Percentiles rank a stretch among this genome's conserved stretches.
Evolutionary conservation across 2,797 vertebrate species (phyloP).

Genomic region (Sphaeramia orbicularis): DNA sequence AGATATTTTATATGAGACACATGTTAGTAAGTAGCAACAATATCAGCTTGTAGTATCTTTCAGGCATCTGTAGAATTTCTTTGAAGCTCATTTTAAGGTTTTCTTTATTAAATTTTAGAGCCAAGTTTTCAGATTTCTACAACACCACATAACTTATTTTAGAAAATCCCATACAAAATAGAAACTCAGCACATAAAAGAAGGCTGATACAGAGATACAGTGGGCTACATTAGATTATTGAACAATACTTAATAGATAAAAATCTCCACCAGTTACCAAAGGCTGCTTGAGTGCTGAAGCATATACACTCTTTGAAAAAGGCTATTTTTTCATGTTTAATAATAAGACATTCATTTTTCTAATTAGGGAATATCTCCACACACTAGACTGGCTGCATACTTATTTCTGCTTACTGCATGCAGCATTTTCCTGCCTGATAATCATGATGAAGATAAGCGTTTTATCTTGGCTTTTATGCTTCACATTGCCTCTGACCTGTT

Average conservation of each 20-base stretch:
- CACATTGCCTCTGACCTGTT: constrained; percentile 42
- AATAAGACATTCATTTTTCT: background rate
- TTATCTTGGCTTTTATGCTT: constrained; percentile 44
- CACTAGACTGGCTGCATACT: background rate
- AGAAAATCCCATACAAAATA: no score
- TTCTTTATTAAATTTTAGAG: background rate
- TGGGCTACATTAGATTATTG: background rate
- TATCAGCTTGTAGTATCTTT: background rate
- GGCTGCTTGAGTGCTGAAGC: background rate
- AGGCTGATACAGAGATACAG: background rate
- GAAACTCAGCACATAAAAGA: no score
- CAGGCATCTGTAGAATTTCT: background rate
- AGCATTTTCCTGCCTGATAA: constrained; percentile 12
- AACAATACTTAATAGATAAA: background rate
- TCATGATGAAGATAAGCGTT: constrained; percentile 34
- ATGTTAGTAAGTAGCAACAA: no score
- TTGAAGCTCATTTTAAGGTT: background rate
- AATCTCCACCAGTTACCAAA: background rate
- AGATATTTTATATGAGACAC: no score
- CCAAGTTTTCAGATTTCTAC: background rate
- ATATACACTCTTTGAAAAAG: no score
- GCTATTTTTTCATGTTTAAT: background rate
- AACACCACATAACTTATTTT: background rate
- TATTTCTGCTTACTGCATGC: background rate
- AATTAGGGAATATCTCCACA: background rate